Evolutionary conservation across 2,797 vertebrate genomes (phyloP).

Genomic region (Eulemur rubriventer): DNA sequence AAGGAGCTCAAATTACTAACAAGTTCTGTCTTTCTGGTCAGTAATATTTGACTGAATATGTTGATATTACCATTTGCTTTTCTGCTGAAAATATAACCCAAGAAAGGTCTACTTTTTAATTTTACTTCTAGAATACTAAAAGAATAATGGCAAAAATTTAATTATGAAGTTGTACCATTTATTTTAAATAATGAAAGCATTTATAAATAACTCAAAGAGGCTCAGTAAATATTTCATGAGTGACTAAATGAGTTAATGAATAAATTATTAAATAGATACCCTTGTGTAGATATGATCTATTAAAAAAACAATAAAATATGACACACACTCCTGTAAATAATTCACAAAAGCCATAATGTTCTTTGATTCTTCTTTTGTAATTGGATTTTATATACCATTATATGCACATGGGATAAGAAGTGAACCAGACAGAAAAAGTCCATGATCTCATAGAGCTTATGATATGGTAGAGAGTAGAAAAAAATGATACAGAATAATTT

Average conservation of each 20-base stretch:
- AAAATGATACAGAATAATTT: not conserved
- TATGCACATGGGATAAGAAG: not conserved
- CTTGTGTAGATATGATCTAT: not conserved
- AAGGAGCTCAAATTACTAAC: not conserved
- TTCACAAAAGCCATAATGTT: not conserved
- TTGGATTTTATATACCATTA: not conserved
- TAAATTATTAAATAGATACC: not conserved
- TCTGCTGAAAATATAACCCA: not conserved
- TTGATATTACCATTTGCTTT: not conserved
- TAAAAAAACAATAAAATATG: not conserved
- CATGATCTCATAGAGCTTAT: not conserved
- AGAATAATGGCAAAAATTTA: not conserved
- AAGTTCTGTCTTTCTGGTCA: not conserved
- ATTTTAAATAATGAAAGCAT: slow-evolving; percentile 11
- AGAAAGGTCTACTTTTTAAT: not conserved
- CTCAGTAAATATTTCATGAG: not conserved
- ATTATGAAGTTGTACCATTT: not conserved
- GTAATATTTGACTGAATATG: not conserved
- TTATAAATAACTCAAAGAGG: not conserved
- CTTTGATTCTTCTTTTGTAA: slow-evolving; percentile 8
- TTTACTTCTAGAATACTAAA: not conserved
- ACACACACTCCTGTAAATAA: not conserved
- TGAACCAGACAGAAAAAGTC: not conserved
- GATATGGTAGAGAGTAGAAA: not conserved
- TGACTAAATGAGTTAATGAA: not conserved